Evolutionary conservation across 2,113 vertebrate species (phyloP), one percentile per base, ranked within the genome.

Genomic region (Hippopotamus amphibius): DNA sequence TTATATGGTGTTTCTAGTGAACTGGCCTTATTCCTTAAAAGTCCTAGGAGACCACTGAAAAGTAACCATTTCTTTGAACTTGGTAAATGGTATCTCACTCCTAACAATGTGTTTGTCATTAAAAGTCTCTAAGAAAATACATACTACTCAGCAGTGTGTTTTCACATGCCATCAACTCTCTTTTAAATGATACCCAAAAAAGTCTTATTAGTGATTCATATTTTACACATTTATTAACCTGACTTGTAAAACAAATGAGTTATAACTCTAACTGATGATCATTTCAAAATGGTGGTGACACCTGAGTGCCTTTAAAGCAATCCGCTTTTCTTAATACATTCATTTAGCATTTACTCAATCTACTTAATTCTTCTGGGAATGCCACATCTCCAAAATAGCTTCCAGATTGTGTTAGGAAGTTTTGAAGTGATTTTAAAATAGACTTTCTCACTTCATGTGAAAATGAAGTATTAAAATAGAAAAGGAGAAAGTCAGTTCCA

Each of bases 401-500:
- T 97, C 86, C 95, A 97, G 95, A 95, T 84, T 95, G 91, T 96
- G 93, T 74, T 90, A 88, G 88, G 66, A 96, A 94, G 90, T 68
- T 96, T 86, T 88, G 53, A 97, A 96, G 79, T 76, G 84, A 90
- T 53, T 96, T 97, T 95, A 92, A 97, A 97, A 97, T 96, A 98
- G 88, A 89, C 22, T 95, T 96, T 96, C 86, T 96, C 93, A 96
- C 85, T 85, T 94, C 76, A 81, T 97, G 71, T 97, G 92, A 97
- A 95, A 98, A 98, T 92, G 88, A 83, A 61, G 41, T 88, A 71
- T 96, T 96, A 96, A 96, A 96, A 94, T 76, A 95, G 77, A 87
- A 93, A 88, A 87, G 41, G 48, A 69, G n/a, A 83, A 93, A 94
- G 65, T 94, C 77, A 41, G 33, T 94, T 88, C 85, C 80, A 95